A percentile compares a stretch with the other conserved stretches of the same genome.
These are phyloP conservation scores for Hyles vespertilio DNA, from an alignment of 1,140 invertebrate genomes.

Conservation along the genomic window DNA sequence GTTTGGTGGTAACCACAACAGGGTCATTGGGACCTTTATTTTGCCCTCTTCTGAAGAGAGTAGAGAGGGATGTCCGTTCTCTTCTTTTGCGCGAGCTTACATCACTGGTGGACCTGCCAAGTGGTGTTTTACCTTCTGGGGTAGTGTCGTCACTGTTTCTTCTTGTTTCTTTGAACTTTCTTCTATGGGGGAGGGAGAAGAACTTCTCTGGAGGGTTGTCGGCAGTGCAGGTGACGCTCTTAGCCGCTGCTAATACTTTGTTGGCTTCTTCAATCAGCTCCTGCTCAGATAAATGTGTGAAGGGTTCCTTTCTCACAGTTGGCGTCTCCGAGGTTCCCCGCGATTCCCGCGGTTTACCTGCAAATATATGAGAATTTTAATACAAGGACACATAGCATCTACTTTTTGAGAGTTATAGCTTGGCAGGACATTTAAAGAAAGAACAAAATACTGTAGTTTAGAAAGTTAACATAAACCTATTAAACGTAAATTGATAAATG, in stretches of 20 bases:
- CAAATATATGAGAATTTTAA: conserved; percentile 22
- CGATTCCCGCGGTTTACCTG: conserved; percentile 66
- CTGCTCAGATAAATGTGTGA: conserved; percentile 78
- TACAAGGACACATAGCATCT: too few species aligned
- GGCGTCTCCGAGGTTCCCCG: conserved; percentile 58
- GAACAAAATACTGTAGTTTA: too few species aligned
- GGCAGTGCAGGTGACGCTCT: conserved; percentile 78
- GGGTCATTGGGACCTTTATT: conserved; percentile 54
- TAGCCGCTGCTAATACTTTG: conserved; percentile 80
- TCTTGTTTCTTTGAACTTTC: conserved; percentile 59
- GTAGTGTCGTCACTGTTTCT: conserved; percentile 67
- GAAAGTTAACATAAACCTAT: too few species aligned
- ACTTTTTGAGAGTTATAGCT: too few species aligned
- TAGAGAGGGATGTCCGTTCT: conserved; percentile 76
- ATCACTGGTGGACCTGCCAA: conserved; percentile 75
- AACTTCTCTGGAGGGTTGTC: conserved; percentile 77
- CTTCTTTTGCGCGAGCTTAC: conserved; percentile 67
- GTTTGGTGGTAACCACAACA: conserved; percentile 63
- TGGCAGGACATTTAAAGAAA: too few species aligned
- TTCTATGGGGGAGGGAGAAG: conserved; percentile 78
- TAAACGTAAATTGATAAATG: too few species aligned
- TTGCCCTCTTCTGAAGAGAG: conserved; percentile 76
- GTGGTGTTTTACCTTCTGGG: conserved; percentile 45
- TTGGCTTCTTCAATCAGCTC: conserved; percentile 84
- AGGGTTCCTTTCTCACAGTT: conserved; percentile 80